Evolutionary conservation across 2,888 invertebrate species (phyloP), one percentile per base, ranked within the genome.

Genomic region (Lycocerus yunnanus): DNA sequence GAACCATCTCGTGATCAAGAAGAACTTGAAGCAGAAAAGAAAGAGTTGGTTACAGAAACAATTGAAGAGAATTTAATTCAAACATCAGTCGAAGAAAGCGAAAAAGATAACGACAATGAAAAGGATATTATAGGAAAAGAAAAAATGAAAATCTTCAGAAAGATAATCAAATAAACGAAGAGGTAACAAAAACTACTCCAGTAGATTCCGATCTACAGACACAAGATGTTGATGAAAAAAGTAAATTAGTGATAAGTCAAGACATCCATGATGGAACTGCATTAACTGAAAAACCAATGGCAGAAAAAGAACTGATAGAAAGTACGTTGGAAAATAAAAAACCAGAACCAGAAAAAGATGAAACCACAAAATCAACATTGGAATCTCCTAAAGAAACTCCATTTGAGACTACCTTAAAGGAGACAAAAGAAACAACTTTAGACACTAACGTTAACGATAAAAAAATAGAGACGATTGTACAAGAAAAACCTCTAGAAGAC

Each of bases 381-480:
- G 43, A 43, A 43, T 43, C 43, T 4, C 6, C 1, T 3, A 43
- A n/a, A n/a, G 43, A 43, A 43, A 43, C n/a, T 43, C n/a, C 43
- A 43, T 13, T 6, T 43, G 43, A 43, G n/a, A 8, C n/a, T 43
- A n/a, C 6, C n/a, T 43, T 43, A n/a, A 27, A 13, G 1, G 43
- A 43, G 1, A 5, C 43, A n/a, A 43, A 43, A n/a, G 43, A 43
- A n/a, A 8, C 43, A n/a, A n/a, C 1, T 6, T 5, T 43, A n/a
- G n/a, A 43, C 5, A n/a, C 43, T 43, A 13, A 6, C 5, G 6
- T 43, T 43, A 85, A 83, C 15, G 78, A 83, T 43, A 84, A 82
- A 1, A 59, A 43, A 43, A 63, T 16, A 58, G 85, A 85, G 70
- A 80, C 79, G 20, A 78, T 79, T 66, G 80, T 80, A 72, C 73